Evolutionary conservation across 2,113 vertebrate genomes (phyloP).

Genomic region (Muscicapa adusta): DNA sequence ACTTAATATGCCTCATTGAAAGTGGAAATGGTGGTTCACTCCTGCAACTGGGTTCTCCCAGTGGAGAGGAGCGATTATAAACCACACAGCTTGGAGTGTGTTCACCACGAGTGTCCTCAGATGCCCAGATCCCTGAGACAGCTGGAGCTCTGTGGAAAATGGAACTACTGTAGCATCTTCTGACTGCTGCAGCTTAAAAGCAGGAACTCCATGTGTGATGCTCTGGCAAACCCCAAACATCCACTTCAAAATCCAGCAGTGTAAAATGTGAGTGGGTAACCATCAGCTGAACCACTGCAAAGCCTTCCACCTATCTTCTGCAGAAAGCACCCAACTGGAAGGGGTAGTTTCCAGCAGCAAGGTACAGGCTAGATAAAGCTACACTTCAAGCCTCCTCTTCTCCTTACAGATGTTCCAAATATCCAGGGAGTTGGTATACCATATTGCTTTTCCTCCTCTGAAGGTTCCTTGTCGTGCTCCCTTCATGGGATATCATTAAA

Average conservation of each 20-base stretch:
- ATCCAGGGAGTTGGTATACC: neutral
- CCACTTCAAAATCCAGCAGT: neutral
- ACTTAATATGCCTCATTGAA: neutral
- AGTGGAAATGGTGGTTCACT: neutral
- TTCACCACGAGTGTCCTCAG: neutral
- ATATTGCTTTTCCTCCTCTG: neutral
- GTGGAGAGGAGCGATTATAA: neutral
- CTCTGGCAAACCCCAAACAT: neutral
- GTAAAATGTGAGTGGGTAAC: neutral
- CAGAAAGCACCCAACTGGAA: neutral
- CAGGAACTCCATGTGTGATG: neutral
- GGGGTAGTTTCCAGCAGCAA: neutral
- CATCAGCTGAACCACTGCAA: neutral
- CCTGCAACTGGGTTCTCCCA: neutral
- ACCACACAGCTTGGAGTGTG: neutral
- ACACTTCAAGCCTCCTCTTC: neutral
- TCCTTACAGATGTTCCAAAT: neutral
- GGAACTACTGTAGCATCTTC: neutral
- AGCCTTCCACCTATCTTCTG: neutral
- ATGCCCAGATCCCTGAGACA: neutral
- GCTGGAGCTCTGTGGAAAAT: neutral
- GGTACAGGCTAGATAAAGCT: neutral
- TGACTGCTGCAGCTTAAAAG: neutral
- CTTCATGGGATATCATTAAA: neutral
- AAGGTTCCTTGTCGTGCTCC: neutral